Base-by-base conservation (phyloP, 2,888 invertebrate species). In the Clivina fossor region DNA sequence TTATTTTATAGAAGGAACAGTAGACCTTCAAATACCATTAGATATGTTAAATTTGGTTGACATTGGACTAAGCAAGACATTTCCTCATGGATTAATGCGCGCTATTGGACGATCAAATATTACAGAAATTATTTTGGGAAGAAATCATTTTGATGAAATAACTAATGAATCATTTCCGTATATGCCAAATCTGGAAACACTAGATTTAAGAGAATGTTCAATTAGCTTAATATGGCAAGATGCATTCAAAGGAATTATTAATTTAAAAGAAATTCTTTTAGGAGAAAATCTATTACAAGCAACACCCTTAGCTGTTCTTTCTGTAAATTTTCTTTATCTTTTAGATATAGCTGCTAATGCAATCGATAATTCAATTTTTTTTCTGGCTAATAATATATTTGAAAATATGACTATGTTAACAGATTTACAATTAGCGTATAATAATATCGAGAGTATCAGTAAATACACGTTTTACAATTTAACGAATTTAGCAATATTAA, bases 121-220 rank as follows among this genome's bases (percentile, higher is more conserved):
- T 35, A 75, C 71, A 22, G 68, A 71, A 41, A 67, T 83, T 35
- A 72, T 71, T 46, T 64, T 83, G 32, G 73, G 78, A 0, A 68
- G 75, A 46, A 83, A 83, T 64, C 80, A 80, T 61, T 81, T 83
- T 63, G 80, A 81, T 69, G 66, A 74, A 1, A 74, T 83, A 5
- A 64, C 66, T n/a, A 72, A 76, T 7, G 70, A 76, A 15, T 68
- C 71, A 3, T 83, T 83, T 65, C 81, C 82, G 1, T 53, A 47
- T 30, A 82, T 83, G 81, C 69, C 72, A 0, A 77, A 79, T 56
- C 69, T 85, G 46, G 73, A 77, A 63, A 62, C 76, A 1, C 63
- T 85, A 33, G 81, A 84, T 67, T 70, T 85, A 37, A 74, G 78
- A 44, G 77, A 77, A 64, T 78, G 80, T 1, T 69, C 76, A 1